phyloP scores from a whole-genome alignment of 1,140 invertebrate species.

The Drosophila pallidifrons region DNA sequence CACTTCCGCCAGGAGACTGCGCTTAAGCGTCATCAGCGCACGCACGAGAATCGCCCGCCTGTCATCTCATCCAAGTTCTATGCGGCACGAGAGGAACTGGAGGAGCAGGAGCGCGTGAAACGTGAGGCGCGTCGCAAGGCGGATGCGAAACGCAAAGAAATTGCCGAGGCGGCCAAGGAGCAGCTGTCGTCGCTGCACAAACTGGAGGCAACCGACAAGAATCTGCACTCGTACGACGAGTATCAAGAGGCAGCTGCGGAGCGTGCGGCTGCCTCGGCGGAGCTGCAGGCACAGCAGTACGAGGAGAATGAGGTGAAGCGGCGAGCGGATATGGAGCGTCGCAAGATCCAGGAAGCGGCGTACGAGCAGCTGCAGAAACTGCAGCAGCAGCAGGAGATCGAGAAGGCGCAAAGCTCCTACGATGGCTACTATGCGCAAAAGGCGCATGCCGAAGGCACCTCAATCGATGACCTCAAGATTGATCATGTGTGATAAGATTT shows the following conservation, averaged over 20 bases:
- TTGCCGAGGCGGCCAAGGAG: slow-evolving; percentile 76
- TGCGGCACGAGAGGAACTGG: slow-evolving; percentile 75
- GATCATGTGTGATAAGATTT: slow-evolving; percentile 63
- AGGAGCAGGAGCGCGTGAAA: slow-evolving; percentile 74
- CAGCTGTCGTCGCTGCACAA: slow-evolving; percentile 73
- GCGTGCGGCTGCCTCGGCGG: slow-evolving; percentile 68
- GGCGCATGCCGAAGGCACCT: slow-evolving; percentile 55
- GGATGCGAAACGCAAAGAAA: slow-evolving; percentile 70
- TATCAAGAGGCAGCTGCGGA: slow-evolving; percentile 73
- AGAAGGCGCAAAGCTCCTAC: slow-evolving; percentile 72
- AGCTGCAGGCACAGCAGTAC: slow-evolving; percentile 71
- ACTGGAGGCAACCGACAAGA: slow-evolving; percentile 60
- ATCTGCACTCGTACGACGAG: slow-evolving; percentile 70
- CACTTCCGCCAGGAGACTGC: slow-evolving; percentile 81
- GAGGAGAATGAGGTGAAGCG: slow-evolving; percentile 73
- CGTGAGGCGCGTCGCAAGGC: slow-evolving; percentile 68
- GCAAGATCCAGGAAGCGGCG: slow-evolving; percentile 74
- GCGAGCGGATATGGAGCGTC: slow-evolving; percentile 64
- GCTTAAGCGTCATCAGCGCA: slow-evolving; percentile 77
- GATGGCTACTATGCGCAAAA: slow-evolving; percentile 75
- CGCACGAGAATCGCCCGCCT: slow-evolving; percentile 77
- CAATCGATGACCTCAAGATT: slow-evolving; percentile 59
- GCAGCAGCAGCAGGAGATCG: slow-evolving; percentile 70
- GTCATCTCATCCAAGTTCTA: slow-evolving; percentile 77
- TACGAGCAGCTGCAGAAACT: slow-evolving; percentile 70